A percentile compares a stretch with the other conserved stretches of the same genome.
phyloP scores from a whole-genome alignment of 1,140 invertebrate species.

The Copidosoma floridanum region DNA sequence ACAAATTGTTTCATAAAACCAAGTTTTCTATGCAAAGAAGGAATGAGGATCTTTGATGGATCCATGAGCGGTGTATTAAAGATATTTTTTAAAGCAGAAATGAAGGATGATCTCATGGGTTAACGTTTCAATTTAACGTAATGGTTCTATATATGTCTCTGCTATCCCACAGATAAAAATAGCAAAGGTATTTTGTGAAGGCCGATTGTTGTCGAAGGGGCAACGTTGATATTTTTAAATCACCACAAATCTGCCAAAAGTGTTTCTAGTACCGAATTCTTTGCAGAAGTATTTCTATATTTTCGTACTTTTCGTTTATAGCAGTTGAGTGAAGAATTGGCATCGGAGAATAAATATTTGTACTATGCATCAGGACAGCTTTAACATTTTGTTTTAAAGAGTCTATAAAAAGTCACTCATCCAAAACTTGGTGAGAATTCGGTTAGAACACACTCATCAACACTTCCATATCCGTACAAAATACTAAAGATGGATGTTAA shows the following conservation, averaged over 20 bases:
- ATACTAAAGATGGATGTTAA: constrained; percentile 28
- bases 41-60: too few species aligned
- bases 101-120: too few species aligned
- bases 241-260: too few species aligned
- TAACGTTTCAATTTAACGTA: too few species aligned
- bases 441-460: constrained; percentile 32
- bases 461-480: constrained; percentile 39
- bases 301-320: too few species aligned
- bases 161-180: constrained; percentile 45
- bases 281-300: constrained; percentile 32
- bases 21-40: too few species aligned
- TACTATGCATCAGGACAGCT: constrained; percentile 35
- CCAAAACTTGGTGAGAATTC: constrained; percentile 17
- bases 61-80: too few species aligned
- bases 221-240: constrained; percentile 43
- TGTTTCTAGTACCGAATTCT: constrained; percentile 36
- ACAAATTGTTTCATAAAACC: too few species aligned
- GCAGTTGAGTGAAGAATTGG: constrained; percentile 35
- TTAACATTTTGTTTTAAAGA: constrained; percentile 33
- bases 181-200: constrained; percentile 35
- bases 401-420: constrained; percentile 38
- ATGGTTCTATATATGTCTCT: too few species aligned
- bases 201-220: constrained; percentile 38
- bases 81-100: too few species aligned
- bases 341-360: constrained; percentile 33